A percentile compares a stretch with the other conserved stretches of the same genome.
Conservation (phyloP, 2,888 invertebrate genomes). For the Cheilosia impressa region DNA sequence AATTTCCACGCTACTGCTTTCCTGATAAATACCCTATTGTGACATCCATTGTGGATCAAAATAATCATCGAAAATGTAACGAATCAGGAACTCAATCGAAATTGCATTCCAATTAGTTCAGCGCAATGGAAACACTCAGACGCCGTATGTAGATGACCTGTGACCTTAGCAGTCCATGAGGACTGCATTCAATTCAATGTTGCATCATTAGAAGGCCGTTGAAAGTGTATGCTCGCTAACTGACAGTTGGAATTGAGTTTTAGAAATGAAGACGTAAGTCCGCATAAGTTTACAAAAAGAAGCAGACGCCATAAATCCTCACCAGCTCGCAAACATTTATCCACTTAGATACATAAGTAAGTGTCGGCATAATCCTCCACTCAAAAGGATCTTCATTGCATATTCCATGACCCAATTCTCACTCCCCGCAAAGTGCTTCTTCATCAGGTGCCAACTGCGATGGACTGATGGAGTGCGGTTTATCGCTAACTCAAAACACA, state of each 20-base stretch:
- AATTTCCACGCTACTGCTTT: slow-evolving; percentile 64
- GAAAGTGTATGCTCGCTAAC: background rate
- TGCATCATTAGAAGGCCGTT: slow-evolving; percentile 24
- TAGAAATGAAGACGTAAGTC: no score
- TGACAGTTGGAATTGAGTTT: slow-evolving; percentile 5
- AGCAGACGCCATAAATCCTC: background rate
- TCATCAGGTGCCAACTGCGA: slow-evolving; percentile 52
- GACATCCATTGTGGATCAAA: slow-evolving; percentile 51
- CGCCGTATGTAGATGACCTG: slow-evolving; percentile 58
- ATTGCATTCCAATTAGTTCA: slow-evolving; percentile 44
- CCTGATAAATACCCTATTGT: slow-evolving; percentile 69
- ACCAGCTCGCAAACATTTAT: background rate
- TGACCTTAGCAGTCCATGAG: slow-evolving; percentile 25
- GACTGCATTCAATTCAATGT: background rate
- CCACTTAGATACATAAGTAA: background rate
- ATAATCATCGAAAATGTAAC: slow-evolving; percentile 42
- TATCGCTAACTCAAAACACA: slow-evolving; percentile 51
- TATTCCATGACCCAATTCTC: background rate
- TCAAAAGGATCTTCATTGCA: background rate
- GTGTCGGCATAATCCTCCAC: background rate
- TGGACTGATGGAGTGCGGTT: slow-evolving; percentile 44
- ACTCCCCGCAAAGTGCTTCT: background rate
- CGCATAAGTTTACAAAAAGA: no score
- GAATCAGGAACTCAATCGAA: slow-evolving; percentile 15
- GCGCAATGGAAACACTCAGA: slow-evolving; percentile 19